Evolutionary conservation across 2,888 invertebrate genomes (phyloP).

Genomic region (Parascotia fuliginaria): DNA sequence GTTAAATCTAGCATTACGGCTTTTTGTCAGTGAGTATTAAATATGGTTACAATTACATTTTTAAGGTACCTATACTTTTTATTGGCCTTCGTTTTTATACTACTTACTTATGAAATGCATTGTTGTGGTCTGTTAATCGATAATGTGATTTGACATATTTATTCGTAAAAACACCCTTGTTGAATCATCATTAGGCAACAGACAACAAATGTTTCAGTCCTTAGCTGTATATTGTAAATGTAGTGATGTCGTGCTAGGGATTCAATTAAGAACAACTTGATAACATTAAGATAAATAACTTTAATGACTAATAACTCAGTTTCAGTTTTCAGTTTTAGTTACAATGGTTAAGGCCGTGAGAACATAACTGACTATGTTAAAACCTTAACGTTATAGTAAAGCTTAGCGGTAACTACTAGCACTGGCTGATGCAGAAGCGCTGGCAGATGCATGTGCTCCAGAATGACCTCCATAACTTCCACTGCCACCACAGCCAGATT

Average conservation of each 20-base stretch:
- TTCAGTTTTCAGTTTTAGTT: constrained; percentile 27
- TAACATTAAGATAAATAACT: constrained; percentile 34
- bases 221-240: no score
- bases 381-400: constrained; percentile 7
- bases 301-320: constrained; percentile 44
- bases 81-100: no score
- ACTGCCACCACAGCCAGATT: constrained; percentile 29
- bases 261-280: constrained; percentile 19
- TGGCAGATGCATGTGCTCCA: constrained; percentile 59
- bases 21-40: no score
- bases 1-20: no score
- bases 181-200: no score
- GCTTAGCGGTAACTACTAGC: constrained; percentile 62
- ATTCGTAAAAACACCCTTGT: no score
- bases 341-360: constrained; percentile 40
- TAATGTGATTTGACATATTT: no score
- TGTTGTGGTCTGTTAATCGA: no score
- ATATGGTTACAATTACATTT: no score
- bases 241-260: background rate
- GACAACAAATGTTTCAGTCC: no score
- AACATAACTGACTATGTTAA: constrained; percentile 26
- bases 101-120: no score
- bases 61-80: no score
- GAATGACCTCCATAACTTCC: constrained; percentile 49
- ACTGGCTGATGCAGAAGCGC: constrained; percentile 62